Base-by-base conservation (phyloP, 2,888 invertebrate species). In the Actias luna region DNA sequence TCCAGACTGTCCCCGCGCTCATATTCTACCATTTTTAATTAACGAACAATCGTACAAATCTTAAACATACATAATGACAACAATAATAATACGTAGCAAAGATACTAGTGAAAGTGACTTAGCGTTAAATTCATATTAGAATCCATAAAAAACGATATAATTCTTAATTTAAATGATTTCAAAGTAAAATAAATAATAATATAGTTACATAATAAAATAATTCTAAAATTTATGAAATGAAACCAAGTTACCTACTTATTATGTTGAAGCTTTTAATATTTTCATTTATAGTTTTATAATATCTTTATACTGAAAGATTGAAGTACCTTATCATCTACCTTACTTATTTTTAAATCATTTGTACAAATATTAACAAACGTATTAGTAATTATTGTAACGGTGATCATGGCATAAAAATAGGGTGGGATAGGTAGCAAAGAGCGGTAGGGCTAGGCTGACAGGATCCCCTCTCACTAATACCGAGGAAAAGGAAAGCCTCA, bases 21-120 rank as follows among this genome's bases (percentile, higher is more conserved):
- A 69, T 72, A 69, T 68, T 73, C 67, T 70, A 75, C 80, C 85
- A 84, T 85, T 87, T 87, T 86, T 87, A 87, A 88, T 88, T 85
- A 83, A 82, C 75, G 67, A 66, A 58, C 58, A 64, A 58, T 58
- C 61, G 58, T 64, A 64, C 33, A 58, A 58, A 58, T 58, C 64
- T 59, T 61, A 52, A 46, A 35, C 55, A 61, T 65, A 61, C 59
- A 63, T 31, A 42, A 61, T 29, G 7, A 52, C 27, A 25, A 46
- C 46, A 12, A 16, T 36, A 36, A 36, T 36, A 36, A 36, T 8
- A 36, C 14, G 36, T 5, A 12, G 35, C 7, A 35, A 8, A 35
- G 14, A 16, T 36, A 42, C 5, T 8, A 39, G n/a, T 39, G n/a
- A 5, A n/a, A 18, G 39, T 39, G n/a, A 39, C 1, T 39, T 39